A percentile compares a stretch with the other conserved stretches of the same genome.
These are phyloP conservation scores for Thamnophis sirtalis DNA, from an alignment of 2,113 vertebrate genomes.

Conservation along the genomic window DNA sequence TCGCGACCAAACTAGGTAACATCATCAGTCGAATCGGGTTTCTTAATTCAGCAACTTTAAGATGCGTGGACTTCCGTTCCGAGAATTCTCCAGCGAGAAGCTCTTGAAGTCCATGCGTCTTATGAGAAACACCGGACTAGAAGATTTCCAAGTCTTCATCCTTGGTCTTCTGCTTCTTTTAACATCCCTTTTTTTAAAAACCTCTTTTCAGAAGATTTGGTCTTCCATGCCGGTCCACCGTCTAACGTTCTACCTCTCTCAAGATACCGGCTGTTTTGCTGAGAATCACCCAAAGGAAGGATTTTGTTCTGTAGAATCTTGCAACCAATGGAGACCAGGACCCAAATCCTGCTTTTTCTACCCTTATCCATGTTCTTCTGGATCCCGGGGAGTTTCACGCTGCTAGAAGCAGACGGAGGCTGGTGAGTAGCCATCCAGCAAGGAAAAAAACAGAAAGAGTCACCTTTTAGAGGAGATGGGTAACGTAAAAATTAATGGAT, in stretches of 20 bases:
- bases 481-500: neutral
- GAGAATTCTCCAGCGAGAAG: neutral
- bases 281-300: neutral
- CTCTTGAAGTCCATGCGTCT: neutral
- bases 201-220: neutral
- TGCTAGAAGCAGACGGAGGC: conserved; percentile 35
- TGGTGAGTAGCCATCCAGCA: conserved; percentile 25
- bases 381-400: neutral
- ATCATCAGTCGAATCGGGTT: neutral
- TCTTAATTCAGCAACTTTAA: neutral
- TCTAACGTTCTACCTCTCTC: neutral
- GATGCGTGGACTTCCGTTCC: neutral
- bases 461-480: neutral
- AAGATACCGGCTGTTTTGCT: neutral
- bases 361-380: neutral
- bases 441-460: neutral
- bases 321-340: neutral
- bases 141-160: neutral
- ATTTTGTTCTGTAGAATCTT: no score
- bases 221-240: neutral
- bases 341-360: neutral
- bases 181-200: neutral
- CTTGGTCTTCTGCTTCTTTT: neutral
- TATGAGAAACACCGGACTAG: neutral
- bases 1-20: neutral